Evolutionary conservation across 53 echinoderm and acorn worm species (phyloP), one percentile per base, ranked within the genome.

Genomic region (Henricia sp.): DNA sequence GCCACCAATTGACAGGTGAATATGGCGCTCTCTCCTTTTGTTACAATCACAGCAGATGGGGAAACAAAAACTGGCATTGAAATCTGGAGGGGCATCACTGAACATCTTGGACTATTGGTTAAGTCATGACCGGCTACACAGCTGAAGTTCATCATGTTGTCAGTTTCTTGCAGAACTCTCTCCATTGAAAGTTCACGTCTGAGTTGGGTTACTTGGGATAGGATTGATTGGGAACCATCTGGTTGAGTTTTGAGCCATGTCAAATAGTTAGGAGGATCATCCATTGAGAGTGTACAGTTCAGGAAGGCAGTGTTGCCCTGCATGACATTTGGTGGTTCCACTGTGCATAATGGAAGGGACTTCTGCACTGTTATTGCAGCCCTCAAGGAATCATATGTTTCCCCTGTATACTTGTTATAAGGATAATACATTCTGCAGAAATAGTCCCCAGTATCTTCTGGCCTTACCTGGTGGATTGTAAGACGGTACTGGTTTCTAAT

Each of bases 401-500:
- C 0, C 6, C 6, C 13, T 2, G 0, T n/a, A n/a, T n/a, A n/a
- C n/a, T n/a, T n/a, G n/a, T n/a, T 2, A 10, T 25, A 11, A 13
- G 43, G 3, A 37, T 6, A 44, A 29, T 46, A 70, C 0, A 70
- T 0, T 42, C 70, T 43, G 21, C 70, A 70, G 70, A 70, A 70
- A 37, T 70, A 70, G 6, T 43, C n/a, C 27, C 70, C 70, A 27
- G 26, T 27, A 21, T 70, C 70, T 3, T 70, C n/a, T 42, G 29
- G 28, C 43, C 29, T 25, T 0, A 28, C 44, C 12, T 70, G 13
- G 25, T 0, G 1, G 44, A 70, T 70, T 3, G 6, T 42, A 0
- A 70, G 70, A 2, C 16, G 21, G 17, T 70, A 70, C 29, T 43
- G 44, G 0, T 46, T 27, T 1, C 2, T 0, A 6, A 4, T 23